A percentile compares a stretch with the other conserved stretches of the same genome.
Evolutionary conservation across 2,797 vertebrate species (phyloP).

Genomic region (Argyrosomus regius): DNA sequence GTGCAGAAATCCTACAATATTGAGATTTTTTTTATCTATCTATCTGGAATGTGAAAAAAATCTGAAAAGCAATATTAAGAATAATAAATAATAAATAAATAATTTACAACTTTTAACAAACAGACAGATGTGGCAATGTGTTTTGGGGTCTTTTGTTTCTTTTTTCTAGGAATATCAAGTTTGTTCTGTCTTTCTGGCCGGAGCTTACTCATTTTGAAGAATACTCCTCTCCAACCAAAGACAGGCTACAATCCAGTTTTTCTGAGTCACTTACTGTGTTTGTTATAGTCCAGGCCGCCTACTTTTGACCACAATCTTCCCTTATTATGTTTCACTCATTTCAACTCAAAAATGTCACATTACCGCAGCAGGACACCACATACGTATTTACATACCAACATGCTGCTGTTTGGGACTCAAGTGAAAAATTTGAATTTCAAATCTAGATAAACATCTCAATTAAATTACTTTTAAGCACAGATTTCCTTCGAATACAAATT

Average conservation of each 20-base stretch:
- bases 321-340: slow-evolving; percentile 31
- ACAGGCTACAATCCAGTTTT: slow-evolving; percentile 48
- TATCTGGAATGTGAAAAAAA: background rate
- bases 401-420: background rate
- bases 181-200: slow-evolving; percentile 5
- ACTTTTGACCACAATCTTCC: slow-evolving; percentile 41
- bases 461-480: background rate
- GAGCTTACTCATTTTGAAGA: slow-evolving; percentile 36
- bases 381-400: background rate
- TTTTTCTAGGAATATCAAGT: slow-evolving; percentile 11
- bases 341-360: slow-evolving; percentile 9
- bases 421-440: background rate
- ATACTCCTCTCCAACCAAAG: slow-evolving; percentile 37
- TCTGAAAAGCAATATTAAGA: no score
- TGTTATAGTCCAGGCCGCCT: slow-evolving; percentile 47
- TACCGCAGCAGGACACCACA: background rate
- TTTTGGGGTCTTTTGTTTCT: background rate
- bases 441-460: background rate
- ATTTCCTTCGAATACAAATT: background rate
- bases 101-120: background rate
- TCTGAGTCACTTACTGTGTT: slow-evolving; percentile 59
- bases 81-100: no score
- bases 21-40: background rate
- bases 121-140: background rate
- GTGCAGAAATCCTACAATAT: no score